Conservation (phyloP, 2,888 invertebrate genomes). For the Salpingus planirostris region DNA sequence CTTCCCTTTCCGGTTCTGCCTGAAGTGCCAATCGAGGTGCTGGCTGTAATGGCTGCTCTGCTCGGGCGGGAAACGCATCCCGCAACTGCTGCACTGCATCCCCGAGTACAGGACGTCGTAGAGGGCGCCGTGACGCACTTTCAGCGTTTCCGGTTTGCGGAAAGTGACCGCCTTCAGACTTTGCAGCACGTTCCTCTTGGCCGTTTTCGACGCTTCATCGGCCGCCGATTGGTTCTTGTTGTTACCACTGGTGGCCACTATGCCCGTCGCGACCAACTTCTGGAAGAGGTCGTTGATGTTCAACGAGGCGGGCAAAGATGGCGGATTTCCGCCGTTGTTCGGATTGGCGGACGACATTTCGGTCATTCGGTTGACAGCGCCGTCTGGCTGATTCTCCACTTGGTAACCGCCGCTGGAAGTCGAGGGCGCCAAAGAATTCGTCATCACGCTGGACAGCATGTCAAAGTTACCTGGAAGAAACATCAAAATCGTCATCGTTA, state of each 20-base stretch:
- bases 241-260: conserved; percentile 42
- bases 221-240: neutral
- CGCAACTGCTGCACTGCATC: conserved; percentile 95
- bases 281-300: conserved; percentile 80
- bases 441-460: conserved; percentile 56
- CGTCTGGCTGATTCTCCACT: conserved; percentile 37
- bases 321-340: conserved; percentile 6
- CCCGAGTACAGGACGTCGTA: conserved; percentile 71
- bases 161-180: conserved; percentile 57
- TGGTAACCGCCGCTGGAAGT: conserved; percentile 47
- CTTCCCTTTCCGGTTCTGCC: conserved; percentile 82
- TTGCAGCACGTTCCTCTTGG: conserved; percentile 25
- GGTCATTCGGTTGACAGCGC: conserved; percentile 14
- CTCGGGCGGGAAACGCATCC: conserved; percentile 85
- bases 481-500: neutral
- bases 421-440: conserved; percentile 49
- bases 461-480: conserved; percentile 48
- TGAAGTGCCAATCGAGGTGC: conserved; percentile 98
- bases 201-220: conserved; percentile 8
- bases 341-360: conserved; percentile 5
- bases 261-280: conserved; percentile 78
- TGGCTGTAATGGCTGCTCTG: conserved; percentile 84
- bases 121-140: conserved; percentile 63
- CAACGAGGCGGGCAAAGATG: conserved; percentile 32
- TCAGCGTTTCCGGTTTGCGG: conserved; percentile 61